phyloP scores from a whole-genome alignment of 1,140 invertebrate species.

The Ectropis grisescens region DNA sequence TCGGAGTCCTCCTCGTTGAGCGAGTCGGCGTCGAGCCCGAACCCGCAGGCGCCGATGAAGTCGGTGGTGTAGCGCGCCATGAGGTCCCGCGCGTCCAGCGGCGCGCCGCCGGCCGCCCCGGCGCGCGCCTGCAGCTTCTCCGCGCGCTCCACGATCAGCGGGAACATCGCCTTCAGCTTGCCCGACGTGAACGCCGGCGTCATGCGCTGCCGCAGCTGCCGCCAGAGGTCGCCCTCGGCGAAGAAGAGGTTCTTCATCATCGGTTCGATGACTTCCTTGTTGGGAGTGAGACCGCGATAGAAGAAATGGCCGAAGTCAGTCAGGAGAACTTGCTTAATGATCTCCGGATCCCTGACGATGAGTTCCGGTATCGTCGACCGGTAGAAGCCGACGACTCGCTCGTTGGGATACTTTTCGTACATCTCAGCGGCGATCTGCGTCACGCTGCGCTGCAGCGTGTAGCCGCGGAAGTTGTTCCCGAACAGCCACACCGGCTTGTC shows the following conservation, averaged over 20 bases:
- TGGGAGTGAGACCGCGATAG: slow-evolving; percentile 16
- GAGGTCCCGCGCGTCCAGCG: slow-evolving; percentile 51
- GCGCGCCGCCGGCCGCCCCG: neutral
- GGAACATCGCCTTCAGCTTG: slow-evolving; percentile 72
- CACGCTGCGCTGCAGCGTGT: slow-evolving; percentile 30
- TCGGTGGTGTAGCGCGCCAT: slow-evolving; percentile 20
- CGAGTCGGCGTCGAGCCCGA: slow-evolving; percentile 44
- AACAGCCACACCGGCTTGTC: slow-evolving; percentile 29
- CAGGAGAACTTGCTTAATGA: slow-evolving; percentile 66
- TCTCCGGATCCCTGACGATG: slow-evolving; percentile 45
- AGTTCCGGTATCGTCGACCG: slow-evolving; percentile 30
- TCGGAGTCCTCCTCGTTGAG: slow-evolving; percentile 41
- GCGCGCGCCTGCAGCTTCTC: slow-evolving; percentile 1
- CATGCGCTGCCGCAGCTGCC: slow-evolving; percentile 66
- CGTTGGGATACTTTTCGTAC: slow-evolving; percentile 38
- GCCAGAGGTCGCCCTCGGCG: slow-evolving; percentile 64
- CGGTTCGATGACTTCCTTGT: slow-evolving; percentile 30
- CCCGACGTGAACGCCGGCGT: slow-evolving; percentile 72
- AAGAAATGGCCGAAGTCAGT: slow-evolving; percentile 72
- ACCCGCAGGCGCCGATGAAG: slow-evolving; percentile 65
- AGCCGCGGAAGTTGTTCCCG: slow-evolving; percentile 33
- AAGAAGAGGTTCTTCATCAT: slow-evolving; percentile 32
- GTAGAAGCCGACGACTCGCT: slow-evolving; percentile 41
- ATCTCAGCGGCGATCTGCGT: slow-evolving; percentile 29
- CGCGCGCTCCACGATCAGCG: slow-evolving; percentile 19